Evolutionary conservation across 2,797 vertebrate genomes (phyloP).

Genomic region (Delichon dasypus): DNA sequence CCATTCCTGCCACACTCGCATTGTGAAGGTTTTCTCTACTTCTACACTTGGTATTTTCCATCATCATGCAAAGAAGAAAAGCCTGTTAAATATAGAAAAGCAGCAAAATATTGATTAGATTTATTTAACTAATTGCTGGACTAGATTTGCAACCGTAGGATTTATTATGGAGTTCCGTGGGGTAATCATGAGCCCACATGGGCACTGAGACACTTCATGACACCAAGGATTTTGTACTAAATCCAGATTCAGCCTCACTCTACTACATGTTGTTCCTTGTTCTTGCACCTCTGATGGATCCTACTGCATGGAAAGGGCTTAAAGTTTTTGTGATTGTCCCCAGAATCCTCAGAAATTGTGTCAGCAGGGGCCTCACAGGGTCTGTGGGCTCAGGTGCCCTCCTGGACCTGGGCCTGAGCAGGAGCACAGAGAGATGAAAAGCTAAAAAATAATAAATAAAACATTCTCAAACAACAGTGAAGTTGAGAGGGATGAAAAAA

Average conservation of each 20-base stretch:
- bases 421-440: background rate
- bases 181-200: background rate
- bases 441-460: background rate
- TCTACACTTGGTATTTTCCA: rapidly evolving
- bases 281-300: background rate
- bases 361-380: background rate
- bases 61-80: background rate
- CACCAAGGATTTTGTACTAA: background rate
- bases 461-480: background rate
- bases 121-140: background rate
- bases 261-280: background rate
- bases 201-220: background rate
- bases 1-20: background rate
- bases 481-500: background rate
- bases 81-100: background rate
- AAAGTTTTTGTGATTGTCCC: background rate
- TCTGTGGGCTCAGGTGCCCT: background rate
- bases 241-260: background rate
- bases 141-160: background rate
- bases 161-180: background rate
- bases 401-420: background rate
- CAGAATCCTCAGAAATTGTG: background rate
- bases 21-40: background rate
- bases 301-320: background rate
- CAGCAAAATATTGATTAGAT: background rate